Base-by-base conservation (phyloP, 2,888 invertebrate species). In the Cosmia pyralina region DNA sequence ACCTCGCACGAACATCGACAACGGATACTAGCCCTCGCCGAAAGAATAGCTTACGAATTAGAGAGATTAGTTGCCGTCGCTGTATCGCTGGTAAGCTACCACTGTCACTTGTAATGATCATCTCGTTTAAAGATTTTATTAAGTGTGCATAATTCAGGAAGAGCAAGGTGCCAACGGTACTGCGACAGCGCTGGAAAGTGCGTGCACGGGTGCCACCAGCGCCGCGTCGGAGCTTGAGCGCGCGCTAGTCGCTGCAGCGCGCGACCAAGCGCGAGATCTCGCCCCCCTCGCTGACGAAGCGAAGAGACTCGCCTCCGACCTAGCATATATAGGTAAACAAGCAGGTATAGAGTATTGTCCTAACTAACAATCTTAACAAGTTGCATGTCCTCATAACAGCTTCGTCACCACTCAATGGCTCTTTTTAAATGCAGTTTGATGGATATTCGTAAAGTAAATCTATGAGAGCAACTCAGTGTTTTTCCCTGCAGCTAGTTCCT, bases 1-100 rank as follows among this genome's bases (percentile, higher is more conserved):
- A 99, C 99, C 80, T 98, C 98, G 87, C 99, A 99, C 95, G 99
- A 99, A 92, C 99, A 99, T 95, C 97, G 99, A 81, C 99, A 99
- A 95, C 98, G 98, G 92, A 99, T 99, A 91, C 97, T 99, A 78
- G 97, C 98, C 89, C 96, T 97, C 69, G 97, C 99, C 91, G 99
- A 99, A 93, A 97, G 98, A 90, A 98, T 99, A 90, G 98, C 98
- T 90, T 97, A 98, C 90, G 99, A 99, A 96, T 97, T 99, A 89
- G 98, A 99, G 93, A 98, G 98, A 93, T 97, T 99, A 77, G 97
- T 99, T 82, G 97, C 98, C 89, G 97, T 98, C 85, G 98, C 98
- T 78, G 97, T 98, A 83, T 98, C 97, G 89, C 97, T 98, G 97
- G 98, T 98, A 92, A 97, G 93, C 82, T 63, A 65, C 69, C 69